These are phyloP conservation scores for Mamestra configurata DNA, from an alignment of 1,140 invertebrate species.

Conservation along the genomic window DNA sequence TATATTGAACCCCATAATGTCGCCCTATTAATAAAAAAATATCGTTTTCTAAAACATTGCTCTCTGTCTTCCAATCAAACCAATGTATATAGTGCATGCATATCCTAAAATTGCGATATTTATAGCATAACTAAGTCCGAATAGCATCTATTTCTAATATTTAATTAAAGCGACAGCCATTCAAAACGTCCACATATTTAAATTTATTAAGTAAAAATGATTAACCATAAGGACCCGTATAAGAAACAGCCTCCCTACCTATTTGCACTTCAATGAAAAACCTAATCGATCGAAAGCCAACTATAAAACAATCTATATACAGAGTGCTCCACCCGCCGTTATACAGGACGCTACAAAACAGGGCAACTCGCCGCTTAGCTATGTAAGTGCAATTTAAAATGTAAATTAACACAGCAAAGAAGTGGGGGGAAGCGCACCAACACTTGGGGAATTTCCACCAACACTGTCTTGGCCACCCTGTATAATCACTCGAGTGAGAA, in stretches of 20 bases:
- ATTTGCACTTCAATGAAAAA: conserved; percentile 35
- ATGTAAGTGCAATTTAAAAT: conserved; percentile 88
- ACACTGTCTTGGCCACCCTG: conserved; percentile 79
- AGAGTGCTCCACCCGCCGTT: conserved; percentile 58
- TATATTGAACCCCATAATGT: no score
- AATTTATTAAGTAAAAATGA: not conserved
- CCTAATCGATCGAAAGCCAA: conserved; percentile 38
- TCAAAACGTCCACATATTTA: not conserved
- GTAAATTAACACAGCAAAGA: conserved; percentile 88
- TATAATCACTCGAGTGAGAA: conserved; percentile 56
- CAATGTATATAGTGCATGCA: no score
- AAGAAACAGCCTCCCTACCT: not conserved
- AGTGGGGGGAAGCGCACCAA: conserved; percentile 72
- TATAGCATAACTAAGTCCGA: no score
- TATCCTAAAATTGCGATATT: no score
- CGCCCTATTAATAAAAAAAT: no score
- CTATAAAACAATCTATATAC: conserved; percentile 57
- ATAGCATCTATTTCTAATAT: no score
- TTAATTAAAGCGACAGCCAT: no score
- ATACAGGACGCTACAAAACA: conserved; percentile 78
- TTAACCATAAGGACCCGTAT: not conserved
- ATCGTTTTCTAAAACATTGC: no score
- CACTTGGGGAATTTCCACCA: conserved; percentile 73
- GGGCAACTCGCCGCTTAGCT: conserved; percentile 78
- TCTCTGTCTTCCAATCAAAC: no score